A percentile compares a stretch with the other conserved stretches of the same genome.
phyloP scores from a whole-genome alignment of 2,888 invertebrate genomes.

The Clanis bilineata region DNA sequence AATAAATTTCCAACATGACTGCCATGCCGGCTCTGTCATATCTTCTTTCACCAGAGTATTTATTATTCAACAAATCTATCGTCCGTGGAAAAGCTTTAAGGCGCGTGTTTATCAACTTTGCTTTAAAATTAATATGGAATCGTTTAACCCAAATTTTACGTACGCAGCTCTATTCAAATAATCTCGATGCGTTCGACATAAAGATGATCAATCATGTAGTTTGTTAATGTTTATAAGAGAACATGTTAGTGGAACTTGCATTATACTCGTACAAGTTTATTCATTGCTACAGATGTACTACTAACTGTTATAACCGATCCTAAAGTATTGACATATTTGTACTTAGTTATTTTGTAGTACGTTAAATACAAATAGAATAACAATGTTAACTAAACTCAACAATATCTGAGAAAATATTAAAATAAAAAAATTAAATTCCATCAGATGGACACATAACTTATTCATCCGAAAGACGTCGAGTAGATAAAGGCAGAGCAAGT shows the following conservation, averaged over 20 bases:
- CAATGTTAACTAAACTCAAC: neutral
- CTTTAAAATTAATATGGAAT: slow-evolving; percentile 6
- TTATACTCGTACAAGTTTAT: no score
- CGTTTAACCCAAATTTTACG: slow-evolving; percentile 9
- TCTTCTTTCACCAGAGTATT: slow-evolving; percentile 15
- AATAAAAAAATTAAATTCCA: neutral
- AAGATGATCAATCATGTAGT: neutral
- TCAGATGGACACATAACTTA: neutral
- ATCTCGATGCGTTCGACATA: slow-evolving; percentile 13
- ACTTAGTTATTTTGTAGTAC: no score
- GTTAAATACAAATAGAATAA: no score
- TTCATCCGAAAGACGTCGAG: neutral
- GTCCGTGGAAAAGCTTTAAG: slow-evolving; percentile 6
- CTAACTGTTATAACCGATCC: no score
- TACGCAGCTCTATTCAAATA: neutral
- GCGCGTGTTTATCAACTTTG: slow-evolving; percentile 8
- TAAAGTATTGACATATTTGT: no score
- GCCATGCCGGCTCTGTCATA: neutral
- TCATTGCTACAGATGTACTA: no score
- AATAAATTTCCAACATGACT: neutral
- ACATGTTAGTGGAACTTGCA: neutral
- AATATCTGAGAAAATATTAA: no score
- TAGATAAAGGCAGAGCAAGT: neutral
- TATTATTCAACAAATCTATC: slow-evolving; percentile 5
- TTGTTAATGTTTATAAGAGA: neutral